These are phyloP conservation scores for Drosophila mettleri DNA, from an alignment of 2,888 invertebrate genomes.

Conservation along the genomic window DNA sequence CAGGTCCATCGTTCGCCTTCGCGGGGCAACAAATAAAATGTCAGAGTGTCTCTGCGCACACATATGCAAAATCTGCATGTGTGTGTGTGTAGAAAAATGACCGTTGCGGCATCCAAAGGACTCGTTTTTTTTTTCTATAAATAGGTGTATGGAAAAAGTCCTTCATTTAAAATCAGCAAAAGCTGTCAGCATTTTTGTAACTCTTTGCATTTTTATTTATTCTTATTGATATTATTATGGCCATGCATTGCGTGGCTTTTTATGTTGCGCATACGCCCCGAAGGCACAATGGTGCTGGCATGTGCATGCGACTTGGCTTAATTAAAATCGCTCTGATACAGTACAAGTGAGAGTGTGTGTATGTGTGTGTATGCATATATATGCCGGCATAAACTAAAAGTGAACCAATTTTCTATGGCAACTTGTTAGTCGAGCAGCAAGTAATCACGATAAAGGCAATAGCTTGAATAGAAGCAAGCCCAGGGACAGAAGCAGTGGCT, in stretches of 20 bases:
- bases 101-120: constrained; percentile 31
- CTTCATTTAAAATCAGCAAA: constrained; percentile 20
- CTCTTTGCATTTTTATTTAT: constrained; percentile 32
- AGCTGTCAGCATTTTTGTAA: constrained; percentile 45
- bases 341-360: not conserved
- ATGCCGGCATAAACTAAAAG: constrained; percentile 34
- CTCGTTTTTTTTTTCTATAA: constrained; percentile 7
- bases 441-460: constrained; percentile 60
- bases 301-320: constrained; percentile 52
- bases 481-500: not conserved
- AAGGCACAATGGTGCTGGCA: constrained; percentile 27
- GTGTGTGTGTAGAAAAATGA: constrained; percentile 11
- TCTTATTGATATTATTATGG: constrained; percentile 44
- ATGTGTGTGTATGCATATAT: not conserved
- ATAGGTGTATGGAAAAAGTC: constrained; percentile 29
- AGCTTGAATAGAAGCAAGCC: not conserved
- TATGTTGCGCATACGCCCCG: constrained; percentile 50
- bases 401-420: constrained; percentile 52
- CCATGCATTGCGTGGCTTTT: constrained; percentile 29
- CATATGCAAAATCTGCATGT: constrained; percentile 2
- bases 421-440: constrained; percentile 51
- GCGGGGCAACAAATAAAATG: constrained; percentile 49
- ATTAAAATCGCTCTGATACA: constrained; percentile 53
- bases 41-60: constrained; percentile 27
- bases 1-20: constrained; percentile 32